Percentiles rank a stretch among this genome's conserved stretches.
phyloP scores from a whole-genome alignment of 1,140 invertebrate genomes.

The Drosophila littoralis region DNA sequence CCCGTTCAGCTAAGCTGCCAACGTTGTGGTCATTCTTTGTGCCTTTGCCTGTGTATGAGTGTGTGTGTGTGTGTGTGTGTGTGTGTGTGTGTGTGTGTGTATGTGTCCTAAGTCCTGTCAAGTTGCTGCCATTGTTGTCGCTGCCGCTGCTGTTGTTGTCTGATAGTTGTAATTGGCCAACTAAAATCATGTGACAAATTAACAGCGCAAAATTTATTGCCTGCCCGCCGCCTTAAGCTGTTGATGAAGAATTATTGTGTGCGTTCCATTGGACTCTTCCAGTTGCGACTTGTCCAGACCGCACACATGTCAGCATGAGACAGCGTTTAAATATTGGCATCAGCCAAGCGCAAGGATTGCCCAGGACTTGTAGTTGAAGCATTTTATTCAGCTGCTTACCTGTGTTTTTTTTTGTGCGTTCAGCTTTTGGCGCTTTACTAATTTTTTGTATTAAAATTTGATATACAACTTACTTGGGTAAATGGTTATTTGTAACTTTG shows the following conservation, averaged over 20 bases:
- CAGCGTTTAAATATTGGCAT: constrained; percentile 70
- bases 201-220: constrained; percentile 82
- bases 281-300: constrained; percentile 33
- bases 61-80: not conserved
- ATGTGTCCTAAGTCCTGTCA: constrained; percentile 35
- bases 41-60: not conserved
- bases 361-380: not conserved
- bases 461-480: too few relatives aligned
- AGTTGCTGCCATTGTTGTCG: constrained; percentile 62
- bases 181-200: constrained; percentile 83
- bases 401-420: too few relatives aligned
- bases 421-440: too few relatives aligned
- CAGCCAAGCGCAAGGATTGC: not conserved
- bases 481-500: too few relatives aligned
- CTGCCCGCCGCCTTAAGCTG: constrained; percentile 80
- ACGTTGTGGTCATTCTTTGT: constrained; percentile 33
- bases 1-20: constrained; percentile 69
- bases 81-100: constrained; percentile 3
- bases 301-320: constrained; percentile 49
- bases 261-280: constrained; percentile 29
- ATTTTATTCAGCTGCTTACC: not conserved
- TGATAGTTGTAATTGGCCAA: constrained; percentile 82
- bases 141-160: constrained; percentile 58
- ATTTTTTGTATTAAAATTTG: too few relatives aligned
- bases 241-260: constrained; percentile 82